phyloP scores from a whole-genome alignment of 2,113 vertebrate genomes.

The Ophthalmolycus amberensis region DNA sequence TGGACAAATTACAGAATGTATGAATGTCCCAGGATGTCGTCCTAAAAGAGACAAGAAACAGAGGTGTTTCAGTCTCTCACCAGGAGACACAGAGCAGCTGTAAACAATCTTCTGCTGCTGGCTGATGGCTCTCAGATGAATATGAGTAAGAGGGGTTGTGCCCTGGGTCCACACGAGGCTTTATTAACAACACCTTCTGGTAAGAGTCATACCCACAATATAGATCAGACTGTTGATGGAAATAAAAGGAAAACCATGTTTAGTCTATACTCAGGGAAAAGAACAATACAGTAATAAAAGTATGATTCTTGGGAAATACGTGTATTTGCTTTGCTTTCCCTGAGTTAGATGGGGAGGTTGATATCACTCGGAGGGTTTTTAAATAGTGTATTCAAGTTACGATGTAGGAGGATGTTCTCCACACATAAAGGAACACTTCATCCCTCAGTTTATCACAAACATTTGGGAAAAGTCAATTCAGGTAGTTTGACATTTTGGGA shows the following conservation, averaged over 20 bases:
- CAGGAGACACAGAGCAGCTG: slow-evolving; percentile 57
- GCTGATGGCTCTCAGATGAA: slow-evolving; percentile 55
- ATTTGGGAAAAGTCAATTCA: background rate
- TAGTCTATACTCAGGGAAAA: background rate
- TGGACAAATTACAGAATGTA: background rate
- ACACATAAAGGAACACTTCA: too few relatives aligned
- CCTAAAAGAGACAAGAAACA: slow-evolving; percentile 48
- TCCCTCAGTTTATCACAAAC: too few relatives aligned
- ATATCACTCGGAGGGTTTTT: background rate
- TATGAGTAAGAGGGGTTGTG: slow-evolving; percentile 39
- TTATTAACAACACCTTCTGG: slow-evolving; percentile 25
- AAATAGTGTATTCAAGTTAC: too few relatives aligned
- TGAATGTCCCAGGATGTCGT: slow-evolving; percentile 36
- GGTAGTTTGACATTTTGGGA: background rate
- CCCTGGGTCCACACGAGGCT: slow-evolving; percentile 17
- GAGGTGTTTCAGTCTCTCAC: slow-evolving; percentile 20
- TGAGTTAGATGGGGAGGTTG: background rate
- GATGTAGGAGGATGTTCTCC: too few relatives aligned
- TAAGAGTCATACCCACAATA: slow-evolving; percentile 10
- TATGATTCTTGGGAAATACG: background rate
- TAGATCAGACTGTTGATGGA: background rate
- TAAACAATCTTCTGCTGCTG: slow-evolving; percentile 54
- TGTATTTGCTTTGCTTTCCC: background rate
- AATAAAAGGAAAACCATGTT: too few relatives aligned
- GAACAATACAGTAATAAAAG: background rate